Conservation (phyloP, 2,113 vertebrate species). For the Clarias gariepinus region DNA sequence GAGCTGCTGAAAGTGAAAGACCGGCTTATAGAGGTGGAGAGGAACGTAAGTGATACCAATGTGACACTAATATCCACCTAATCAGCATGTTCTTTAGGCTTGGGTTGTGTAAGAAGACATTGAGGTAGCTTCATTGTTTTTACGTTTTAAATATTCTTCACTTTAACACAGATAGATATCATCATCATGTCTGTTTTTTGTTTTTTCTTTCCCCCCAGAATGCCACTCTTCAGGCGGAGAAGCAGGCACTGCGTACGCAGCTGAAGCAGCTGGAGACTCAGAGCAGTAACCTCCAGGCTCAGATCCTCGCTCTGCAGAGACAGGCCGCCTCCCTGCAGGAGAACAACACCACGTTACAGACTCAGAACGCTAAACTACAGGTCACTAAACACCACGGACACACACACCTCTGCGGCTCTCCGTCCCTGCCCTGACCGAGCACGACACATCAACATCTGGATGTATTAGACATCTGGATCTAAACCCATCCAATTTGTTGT, state of each 20-base stretch:
- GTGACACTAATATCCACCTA: too few species aligned
- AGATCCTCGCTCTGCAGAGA: constrained; percentile 92
- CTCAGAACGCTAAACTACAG: constrained; percentile 97
- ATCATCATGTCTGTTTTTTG: too few species aligned
- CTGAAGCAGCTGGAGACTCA: constrained; percentile 94
- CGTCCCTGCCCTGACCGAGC: background rate
- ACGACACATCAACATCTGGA: background rate
- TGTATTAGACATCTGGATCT: background rate
- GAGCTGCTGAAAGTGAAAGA: constrained; percentile 97
- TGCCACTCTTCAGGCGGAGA: constrained; percentile 96
- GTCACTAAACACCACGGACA: constrained; percentile 61
- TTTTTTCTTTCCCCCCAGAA: constrained; percentile 78
- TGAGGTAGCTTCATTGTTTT: too few species aligned
- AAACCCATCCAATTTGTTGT: background rate
- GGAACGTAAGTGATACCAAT: constrained; percentile 82
- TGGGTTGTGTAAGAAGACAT: too few species aligned
- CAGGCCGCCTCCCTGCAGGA: constrained; percentile 93
- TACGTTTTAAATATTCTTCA: background rate
- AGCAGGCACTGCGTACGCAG: constrained; percentile 91
- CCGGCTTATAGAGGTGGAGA: constrained; percentile 94
- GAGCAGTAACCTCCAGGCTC: constrained; percentile 92
- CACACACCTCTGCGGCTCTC: background rate
- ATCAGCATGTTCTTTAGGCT: too few species aligned
- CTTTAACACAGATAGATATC: too few species aligned
- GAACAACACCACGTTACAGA: constrained; percentile 93